Percentiles rank a stretch among this genome's conserved stretches.
Conservation (phyloP, 2,113 vertebrate genomes). For the Limnothrissa miodon region DNA sequence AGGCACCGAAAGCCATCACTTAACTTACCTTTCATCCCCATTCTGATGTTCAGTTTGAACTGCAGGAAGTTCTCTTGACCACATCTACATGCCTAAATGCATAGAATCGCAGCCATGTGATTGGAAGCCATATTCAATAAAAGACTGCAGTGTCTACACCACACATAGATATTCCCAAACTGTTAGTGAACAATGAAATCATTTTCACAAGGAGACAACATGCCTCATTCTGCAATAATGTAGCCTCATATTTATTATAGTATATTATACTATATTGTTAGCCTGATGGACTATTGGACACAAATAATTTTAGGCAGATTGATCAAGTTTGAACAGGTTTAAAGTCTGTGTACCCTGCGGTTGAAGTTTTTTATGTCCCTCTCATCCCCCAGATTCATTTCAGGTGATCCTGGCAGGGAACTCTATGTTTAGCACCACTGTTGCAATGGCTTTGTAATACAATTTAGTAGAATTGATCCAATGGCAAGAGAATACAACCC, state of each 20-base stretch:
- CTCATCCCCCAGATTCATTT: background rate
- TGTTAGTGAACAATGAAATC: no score
- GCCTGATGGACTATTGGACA: background rate
- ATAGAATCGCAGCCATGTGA: no score
- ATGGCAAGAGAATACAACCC: background rate
- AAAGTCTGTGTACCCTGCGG: background rate
- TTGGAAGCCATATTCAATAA: no score
- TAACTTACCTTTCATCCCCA: no score
- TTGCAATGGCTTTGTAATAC: slow-evolving; percentile 9
- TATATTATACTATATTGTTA: no score
- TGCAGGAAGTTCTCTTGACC: no score
- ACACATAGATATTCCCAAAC: no score
- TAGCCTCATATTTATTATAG: background rate
- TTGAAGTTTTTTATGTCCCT: background rate
- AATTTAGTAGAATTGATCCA: slow-evolving; percentile 1
- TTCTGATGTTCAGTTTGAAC: no score
- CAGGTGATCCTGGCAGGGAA: background rate
- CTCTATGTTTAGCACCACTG: slow-evolving; percentile 1
- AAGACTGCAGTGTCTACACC: no score
- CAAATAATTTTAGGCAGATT: background rate
- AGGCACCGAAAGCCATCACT: no score
- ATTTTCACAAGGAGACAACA: no score
- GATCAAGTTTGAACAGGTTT: background rate
- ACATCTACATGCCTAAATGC: no score
- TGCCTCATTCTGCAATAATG: background rate